These are phyloP conservation scores for Haemorhous mexicanus DNA, from an alignment of 2,113 vertebrate genomes.

Conservation along the genomic window DNA sequence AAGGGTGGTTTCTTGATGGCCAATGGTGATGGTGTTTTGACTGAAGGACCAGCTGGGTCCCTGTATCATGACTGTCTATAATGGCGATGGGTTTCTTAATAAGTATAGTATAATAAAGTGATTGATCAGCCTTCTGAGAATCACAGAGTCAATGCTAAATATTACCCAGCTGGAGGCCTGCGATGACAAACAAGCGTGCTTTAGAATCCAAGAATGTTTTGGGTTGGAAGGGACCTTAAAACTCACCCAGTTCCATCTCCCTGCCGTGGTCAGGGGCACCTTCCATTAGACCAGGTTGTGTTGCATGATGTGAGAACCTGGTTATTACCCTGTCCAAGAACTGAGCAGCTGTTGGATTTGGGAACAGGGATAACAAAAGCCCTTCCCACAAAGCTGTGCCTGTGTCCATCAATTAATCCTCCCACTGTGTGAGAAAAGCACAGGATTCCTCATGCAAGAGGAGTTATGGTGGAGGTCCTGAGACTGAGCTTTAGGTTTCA, in stretches of 20 bases:
- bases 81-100: background rate
- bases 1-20: background rate
- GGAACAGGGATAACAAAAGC: background rate
- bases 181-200: background rate
- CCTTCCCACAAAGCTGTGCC: fast-evolving
- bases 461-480: background rate
- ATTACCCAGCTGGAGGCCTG: background rate
- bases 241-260: background rate
- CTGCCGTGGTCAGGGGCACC: fast-evolving
- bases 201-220: background rate
- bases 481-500: background rate
- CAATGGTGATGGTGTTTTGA: background rate
- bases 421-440: fast-evolving
- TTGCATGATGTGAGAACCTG: background rate
- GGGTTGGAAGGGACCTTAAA: background rate
- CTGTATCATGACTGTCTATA: background rate
- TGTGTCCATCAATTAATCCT: background rate
- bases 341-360: background rate
- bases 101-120: background rate
- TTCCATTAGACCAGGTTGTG: background rate
- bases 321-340: background rate
- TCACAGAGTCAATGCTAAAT: background rate
- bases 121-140: background rate
- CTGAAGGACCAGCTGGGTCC: no score
- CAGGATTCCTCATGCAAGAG: background rate